Percentiles rank a stretch among this genome's conserved stretches.
Conservation (phyloP, 2,888 invertebrate species). For the Automeris io region DNA sequence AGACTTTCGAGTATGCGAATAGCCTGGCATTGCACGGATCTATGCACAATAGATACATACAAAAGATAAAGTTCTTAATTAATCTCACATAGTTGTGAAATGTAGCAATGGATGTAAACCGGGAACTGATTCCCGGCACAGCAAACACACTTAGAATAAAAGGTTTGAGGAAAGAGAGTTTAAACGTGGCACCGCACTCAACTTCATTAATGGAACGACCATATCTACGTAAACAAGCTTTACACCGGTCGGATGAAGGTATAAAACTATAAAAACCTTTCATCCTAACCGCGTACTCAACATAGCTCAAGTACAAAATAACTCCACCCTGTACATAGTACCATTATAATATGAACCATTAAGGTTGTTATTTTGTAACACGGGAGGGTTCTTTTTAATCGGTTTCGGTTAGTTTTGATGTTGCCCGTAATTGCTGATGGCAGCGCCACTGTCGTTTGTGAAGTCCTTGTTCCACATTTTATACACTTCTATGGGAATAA, state of each 20-base stretch:
- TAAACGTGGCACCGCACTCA: constrained; percentile 19
- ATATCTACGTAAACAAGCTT: constrained; percentile 19
- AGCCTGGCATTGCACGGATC: too few relatives aligned
- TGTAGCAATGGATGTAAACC: constrained; percentile 10
- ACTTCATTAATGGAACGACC: constrained; percentile 17
- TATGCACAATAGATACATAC: too few relatives aligned
- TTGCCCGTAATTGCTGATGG: constrained; percentile 25
- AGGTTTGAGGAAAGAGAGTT: background rate
- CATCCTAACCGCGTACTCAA: constrained; percentile 24
- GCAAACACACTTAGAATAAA: constrained; percentile 3
- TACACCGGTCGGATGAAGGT: constrained; percentile 25
- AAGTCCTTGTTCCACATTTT: constrained; percentile 35
- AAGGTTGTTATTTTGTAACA: constrained; percentile 3
- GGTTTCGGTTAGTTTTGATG: constrained; percentile 25
- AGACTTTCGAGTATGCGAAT: too few relatives aligned
- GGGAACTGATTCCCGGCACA: background rate
- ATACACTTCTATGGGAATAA: constrained; percentile 7
- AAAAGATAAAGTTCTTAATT: background rate
- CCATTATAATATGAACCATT: constrained; percentile 21
- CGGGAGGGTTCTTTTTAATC: constrained; percentile 16
- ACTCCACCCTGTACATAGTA: constrained; percentile 19
- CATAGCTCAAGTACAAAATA: constrained; percentile 37
- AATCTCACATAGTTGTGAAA: constrained; percentile 2
- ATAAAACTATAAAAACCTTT: constrained; percentile 43
- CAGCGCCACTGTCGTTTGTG: constrained; percentile 29